Conservation (phyloP, 2,888 invertebrate genomes). For the Agrochola litura region DNA sequence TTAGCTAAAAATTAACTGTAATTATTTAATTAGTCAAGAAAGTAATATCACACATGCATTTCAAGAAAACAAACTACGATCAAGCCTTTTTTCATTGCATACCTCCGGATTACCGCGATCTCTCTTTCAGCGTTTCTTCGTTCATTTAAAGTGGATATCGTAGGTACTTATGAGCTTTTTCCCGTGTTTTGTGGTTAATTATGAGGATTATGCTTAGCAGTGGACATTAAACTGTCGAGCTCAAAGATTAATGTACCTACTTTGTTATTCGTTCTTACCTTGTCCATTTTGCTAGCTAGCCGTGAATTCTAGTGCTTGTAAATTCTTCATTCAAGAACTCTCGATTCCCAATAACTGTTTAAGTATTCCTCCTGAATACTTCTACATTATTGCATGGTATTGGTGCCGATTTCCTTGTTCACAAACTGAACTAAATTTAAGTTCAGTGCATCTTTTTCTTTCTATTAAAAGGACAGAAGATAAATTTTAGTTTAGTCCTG, state of each 20-base stretch:
- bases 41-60: background rate
- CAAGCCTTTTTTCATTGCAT: background rate
- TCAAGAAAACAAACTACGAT: conserved; percentile 1
- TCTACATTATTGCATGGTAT: background rate
- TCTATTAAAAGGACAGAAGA: too few species aligned
- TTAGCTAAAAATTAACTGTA: background rate
- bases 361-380: conserved; percentile 12
- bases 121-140: background rate
- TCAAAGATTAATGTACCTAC: background rate
- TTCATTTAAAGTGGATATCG: background rate
- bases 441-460: too few species aligned
- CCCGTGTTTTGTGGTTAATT: conserved; percentile 15
- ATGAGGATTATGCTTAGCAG: background rate
- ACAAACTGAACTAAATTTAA: too few species aligned
- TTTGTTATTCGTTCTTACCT: background rate
- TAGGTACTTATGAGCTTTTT: too few species aligned
- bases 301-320: background rate
- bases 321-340: background rate
- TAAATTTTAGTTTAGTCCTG: too few species aligned
- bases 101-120: background rate
- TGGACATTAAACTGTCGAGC: background rate
- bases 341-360: background rate
- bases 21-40: background rate
- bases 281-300: background rate
- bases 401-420: too few species aligned